Evolutionary conservation across 2,113 vertebrate species (phyloP).

Genomic region (Oryzias melastigma): DNA sequence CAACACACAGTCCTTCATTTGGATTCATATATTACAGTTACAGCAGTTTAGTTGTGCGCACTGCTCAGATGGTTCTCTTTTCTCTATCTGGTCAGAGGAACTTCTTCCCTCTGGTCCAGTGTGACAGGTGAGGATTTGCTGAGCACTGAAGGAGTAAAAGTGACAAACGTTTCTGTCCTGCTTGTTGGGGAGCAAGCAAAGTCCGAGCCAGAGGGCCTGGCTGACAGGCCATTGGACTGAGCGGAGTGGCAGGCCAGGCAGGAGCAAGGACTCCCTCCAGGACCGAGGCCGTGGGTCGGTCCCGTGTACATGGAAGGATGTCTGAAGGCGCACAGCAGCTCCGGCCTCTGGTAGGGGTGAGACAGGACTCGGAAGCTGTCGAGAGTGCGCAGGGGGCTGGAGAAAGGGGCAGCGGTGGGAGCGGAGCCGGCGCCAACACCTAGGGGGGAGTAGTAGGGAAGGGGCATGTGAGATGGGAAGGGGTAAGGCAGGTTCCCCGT

Average conservation of each 20-base stretch:
- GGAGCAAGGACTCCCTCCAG: constrained; percentile 87
- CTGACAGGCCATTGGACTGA: constrained; percentile 81
- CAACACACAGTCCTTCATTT: constrained; percentile 17
- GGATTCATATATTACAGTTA: constrained; percentile 36
- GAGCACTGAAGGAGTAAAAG: constrained; percentile 94
- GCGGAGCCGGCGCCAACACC: constrained; percentile 84
- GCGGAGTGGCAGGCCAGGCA: constrained; percentile 91
- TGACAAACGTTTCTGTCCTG: constrained; percentile 94
- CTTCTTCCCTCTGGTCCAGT: constrained; percentile 96
- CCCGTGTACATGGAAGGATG: constrained; percentile 90
- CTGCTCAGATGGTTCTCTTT: constrained; percentile 18
- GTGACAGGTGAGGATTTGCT: constrained; percentile 92
- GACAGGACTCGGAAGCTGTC: constrained; percentile 95
- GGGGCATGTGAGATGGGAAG: constrained; percentile 93
- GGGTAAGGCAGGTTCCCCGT: constrained; percentile 94
- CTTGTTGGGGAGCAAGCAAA: constrained; percentile 91
- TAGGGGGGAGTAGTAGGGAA: constrained; percentile 95
- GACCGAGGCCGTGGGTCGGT: constrained; percentile 87
- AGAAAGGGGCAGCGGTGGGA: constrained; percentile 82
- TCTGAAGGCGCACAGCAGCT: constrained; percentile 96
- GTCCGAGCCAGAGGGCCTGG: constrained; percentile 86
- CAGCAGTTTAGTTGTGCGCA: constrained; percentile 27
- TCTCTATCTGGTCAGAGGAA: constrained; percentile 94
- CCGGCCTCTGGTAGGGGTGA: constrained; percentile 93
- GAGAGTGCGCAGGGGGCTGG: constrained; percentile 88